phyloP scores from a whole-genome alignment of 2,113 vertebrate genomes.

The Macroglossus sobrinus region DNA sequence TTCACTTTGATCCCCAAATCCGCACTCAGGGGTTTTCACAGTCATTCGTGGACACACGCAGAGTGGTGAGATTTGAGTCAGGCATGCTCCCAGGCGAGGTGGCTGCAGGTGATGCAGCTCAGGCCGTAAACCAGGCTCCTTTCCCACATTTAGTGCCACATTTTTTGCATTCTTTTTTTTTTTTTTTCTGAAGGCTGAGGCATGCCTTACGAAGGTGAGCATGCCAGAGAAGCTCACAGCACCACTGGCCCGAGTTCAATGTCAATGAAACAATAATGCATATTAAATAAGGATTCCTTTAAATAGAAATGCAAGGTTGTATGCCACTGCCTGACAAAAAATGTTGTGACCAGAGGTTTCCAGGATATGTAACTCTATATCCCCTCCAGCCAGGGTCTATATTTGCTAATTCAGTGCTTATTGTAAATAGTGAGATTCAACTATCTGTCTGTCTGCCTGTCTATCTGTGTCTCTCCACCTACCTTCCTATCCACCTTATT shows the following conservation, averaged over 20 bases:
- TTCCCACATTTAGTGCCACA: accelerated
- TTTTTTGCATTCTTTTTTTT: accelerated
- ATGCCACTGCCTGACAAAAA: accelerated
- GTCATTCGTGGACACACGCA: not conserved
- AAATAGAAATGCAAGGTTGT: not conserved
- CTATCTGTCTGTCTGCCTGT: not conserved
- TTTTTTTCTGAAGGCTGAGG: not conserved
- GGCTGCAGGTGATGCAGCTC: not conserved
- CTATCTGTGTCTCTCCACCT: too few relatives aligned
- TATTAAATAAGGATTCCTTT: not conserved
- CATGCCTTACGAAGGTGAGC: accelerated
- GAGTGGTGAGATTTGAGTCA: not conserved
- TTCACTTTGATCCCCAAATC: not conserved
- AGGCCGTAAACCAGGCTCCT: not conserved
- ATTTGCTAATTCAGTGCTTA: accelerated
- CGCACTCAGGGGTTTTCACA: not conserved
- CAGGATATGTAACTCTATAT: accelerated
- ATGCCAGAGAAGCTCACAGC: accelerated
- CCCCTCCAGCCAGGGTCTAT: accelerated
- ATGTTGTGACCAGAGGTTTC: not conserved
- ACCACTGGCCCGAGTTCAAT: not conserved
- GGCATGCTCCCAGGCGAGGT: too few relatives aligned
- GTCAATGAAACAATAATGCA: accelerated
- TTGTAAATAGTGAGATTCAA: not conserved
- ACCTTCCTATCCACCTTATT: too few relatives aligned